These are phyloP conservation scores for Baronia brevicornis DNA, from an alignment of 2,888 invertebrate species.

Conservation along the genomic window DNA sequence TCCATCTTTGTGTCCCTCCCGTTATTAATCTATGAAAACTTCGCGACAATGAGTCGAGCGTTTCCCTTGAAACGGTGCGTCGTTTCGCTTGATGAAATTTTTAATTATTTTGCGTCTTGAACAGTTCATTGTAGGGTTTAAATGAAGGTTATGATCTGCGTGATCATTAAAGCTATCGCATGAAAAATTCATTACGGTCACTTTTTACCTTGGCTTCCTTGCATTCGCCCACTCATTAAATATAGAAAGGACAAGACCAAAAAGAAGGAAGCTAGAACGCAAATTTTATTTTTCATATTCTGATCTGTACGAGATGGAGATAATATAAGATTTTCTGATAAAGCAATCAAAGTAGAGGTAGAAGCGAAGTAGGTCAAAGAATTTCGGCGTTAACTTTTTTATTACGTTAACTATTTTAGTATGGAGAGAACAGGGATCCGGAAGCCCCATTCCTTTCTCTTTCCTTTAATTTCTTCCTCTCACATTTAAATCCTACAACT, in stretches of 20 bases:
- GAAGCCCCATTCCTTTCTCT: neutral
- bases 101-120: constrained; percentile 31
- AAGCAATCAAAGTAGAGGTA: too few species aligned
- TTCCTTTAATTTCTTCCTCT: too few species aligned
- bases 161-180: constrained; percentile 2
- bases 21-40: constrained; percentile 65
- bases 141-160: constrained; percentile 11
- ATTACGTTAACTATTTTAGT: neutral
- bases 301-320: too few species aligned
- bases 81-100: constrained; percentile 46
- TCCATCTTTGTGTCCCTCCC: constrained; percentile 52
- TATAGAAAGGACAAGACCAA: too few species aligned
- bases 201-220: too few species aligned
- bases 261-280: constrained; percentile 13
- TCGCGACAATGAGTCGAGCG: constrained; percentile 46
- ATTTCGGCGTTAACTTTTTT: too few species aligned
- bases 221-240: too few species aligned
- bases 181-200: too few species aligned
- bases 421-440: neutral
- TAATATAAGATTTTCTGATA: neutral
- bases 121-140: constrained; percentile 16
- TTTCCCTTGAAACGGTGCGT: constrained; percentile 40
- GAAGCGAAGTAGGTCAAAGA: too few species aligned
- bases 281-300: constrained; percentile 4
- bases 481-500: too few species aligned